These are phyloP conservation scores for Cichlasoma orientale DNA, from an alignment of 2,797 vertebrate species.

Conservation along the genomic window DNA sequence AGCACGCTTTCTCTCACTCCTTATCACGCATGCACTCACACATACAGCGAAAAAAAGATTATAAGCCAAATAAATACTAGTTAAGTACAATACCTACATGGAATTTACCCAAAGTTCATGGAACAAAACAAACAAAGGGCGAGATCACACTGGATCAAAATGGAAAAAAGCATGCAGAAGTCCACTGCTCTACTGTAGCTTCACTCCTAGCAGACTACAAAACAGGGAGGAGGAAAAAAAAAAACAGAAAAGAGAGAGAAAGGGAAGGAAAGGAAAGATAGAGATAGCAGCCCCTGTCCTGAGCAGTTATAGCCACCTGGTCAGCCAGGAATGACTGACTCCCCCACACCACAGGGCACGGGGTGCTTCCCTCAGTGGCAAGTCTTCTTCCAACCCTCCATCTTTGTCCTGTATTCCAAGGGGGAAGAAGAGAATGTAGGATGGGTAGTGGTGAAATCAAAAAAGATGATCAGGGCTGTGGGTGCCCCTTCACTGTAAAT, in stretches of 20 bases:
- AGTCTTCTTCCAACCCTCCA: slow-evolving; percentile 75
- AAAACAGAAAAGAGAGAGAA: slow-evolving; percentile 42
- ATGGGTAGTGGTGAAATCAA: slow-evolving; percentile 23
- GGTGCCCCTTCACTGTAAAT: slow-evolving; percentile 44
- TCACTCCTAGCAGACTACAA: slow-evolving; percentile 81
- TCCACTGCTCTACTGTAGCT: slow-evolving; percentile 81
- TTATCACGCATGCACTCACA: slow-evolving; percentile 24
- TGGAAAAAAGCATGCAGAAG: slow-evolving; percentile 77
- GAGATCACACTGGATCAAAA: slow-evolving; percentile 75
- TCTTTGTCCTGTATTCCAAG: slow-evolving; percentile 71
- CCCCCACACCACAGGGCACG: slow-evolving; percentile 60
- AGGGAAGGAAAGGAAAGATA: slow-evolving; percentile 28
- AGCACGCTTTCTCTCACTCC: slow-evolving; percentile 18
- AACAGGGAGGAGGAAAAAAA: slow-evolving; percentile 47
- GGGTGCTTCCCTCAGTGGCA: slow-evolving; percentile 67
- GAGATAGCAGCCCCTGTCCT: slow-evolving; percentile 73
- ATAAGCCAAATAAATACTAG: slow-evolving; percentile 69
- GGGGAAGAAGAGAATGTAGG: slow-evolving; percentile 32
- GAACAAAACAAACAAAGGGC: slow-evolving; percentile 67
- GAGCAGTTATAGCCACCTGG: slow-evolving; percentile 74
- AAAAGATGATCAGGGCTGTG: slow-evolving; percentile 51
- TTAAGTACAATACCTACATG: slow-evolving; percentile 69
- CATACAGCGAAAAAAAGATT: slow-evolving; percentile 57
- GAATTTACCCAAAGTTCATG: slow-evolving; percentile 69
- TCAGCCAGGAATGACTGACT: slow-evolving; percentile 59